A percentile compares a stretch with the other conserved stretches of the same genome.
phyloP scores from a whole-genome alignment of 2,888 invertebrate species.

The Candidula unifasciata region DNA sequence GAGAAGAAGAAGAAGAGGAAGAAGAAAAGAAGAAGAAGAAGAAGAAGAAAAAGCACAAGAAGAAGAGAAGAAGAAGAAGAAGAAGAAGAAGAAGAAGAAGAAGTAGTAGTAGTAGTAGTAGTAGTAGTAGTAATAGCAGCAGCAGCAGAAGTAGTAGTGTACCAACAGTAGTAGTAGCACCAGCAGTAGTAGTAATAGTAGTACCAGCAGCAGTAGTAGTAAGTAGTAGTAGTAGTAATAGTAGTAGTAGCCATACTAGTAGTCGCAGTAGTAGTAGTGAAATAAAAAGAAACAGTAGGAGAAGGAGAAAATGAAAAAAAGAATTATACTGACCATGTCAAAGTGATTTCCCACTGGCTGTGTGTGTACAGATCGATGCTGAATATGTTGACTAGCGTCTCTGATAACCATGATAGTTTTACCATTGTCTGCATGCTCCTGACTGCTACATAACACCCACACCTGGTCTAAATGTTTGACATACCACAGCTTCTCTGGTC shows the following conservation, averaged over 20 bases:
- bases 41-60: neutral
- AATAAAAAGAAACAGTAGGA: neutral
- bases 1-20: neutral
- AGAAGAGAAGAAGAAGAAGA: neutral
- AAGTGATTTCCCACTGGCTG: constrained; percentile 87
- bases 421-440: constrained; percentile 80
- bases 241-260: no score
- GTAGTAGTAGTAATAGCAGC: neutral
- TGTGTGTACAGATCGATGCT: constrained; percentile 83
- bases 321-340: constrained; percentile 80
- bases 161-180: neutral
- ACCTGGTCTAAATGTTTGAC: constrained; percentile 86
- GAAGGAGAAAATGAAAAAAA: neutral
- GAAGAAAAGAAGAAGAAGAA: neutral
- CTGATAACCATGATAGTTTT: constrained; percentile 86
- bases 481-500: constrained; percentile 85
- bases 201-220: neutral
- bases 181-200: neutral
- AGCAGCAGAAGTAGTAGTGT: neutral
- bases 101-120: neutral
- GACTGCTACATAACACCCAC: constrained; percentile 86
- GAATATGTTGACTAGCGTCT: constrained; percentile 85
- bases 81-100: neutral
- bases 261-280: neutral
- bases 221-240: neutral